Percentiles rank a stretch among this genome's conserved stretches.
phyloP scores from a whole-genome alignment of 2,888 invertebrate genomes.

The Eristalinus sepulchralis region DNA sequence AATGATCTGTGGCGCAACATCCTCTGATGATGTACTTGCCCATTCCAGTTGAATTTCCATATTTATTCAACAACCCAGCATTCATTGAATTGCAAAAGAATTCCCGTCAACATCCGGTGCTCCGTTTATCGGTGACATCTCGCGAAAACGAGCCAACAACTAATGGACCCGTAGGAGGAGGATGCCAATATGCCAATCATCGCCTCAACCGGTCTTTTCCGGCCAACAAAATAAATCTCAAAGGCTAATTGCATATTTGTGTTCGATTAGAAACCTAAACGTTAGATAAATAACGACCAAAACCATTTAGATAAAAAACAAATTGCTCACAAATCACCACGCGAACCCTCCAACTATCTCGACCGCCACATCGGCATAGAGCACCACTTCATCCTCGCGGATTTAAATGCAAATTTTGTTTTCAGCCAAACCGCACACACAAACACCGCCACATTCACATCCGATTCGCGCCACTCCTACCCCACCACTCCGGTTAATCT shows the following conservation, averaged over 20 bases:
- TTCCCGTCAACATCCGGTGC: background rate
- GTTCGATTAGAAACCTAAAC: conserved; percentile 38
- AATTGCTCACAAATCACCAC: conserved; percentile 38
- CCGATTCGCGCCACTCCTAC: background rate
- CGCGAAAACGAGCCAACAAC: background rate
- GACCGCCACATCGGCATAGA: conserved; percentile 4
- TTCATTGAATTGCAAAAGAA: background rate
- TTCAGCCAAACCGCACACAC: background rate
- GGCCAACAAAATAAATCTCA: background rate
- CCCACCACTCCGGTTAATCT: conserved; percentile 3
- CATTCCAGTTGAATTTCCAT: background rate
- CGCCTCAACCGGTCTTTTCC: background rate
- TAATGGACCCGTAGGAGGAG: background rate
- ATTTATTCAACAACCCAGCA: background rate
- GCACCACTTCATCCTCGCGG: conserved; percentile 12
- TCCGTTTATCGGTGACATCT: background rate
- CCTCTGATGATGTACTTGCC: too few species aligned
- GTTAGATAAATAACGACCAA: conserved; percentile 45
- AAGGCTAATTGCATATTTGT: conserved; percentile 28
- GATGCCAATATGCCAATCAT: background rate
- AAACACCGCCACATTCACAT: background rate
- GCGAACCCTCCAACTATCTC: background rate
- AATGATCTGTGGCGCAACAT: too few species aligned
- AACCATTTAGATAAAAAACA: conserved; percentile 54
- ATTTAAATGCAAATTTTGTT: conserved; percentile 44